These are phyloP conservation scores for Acanthopagrus latus DNA, from an alignment of 2,797 vertebrate genomes.

Conservation along the genomic window DNA sequence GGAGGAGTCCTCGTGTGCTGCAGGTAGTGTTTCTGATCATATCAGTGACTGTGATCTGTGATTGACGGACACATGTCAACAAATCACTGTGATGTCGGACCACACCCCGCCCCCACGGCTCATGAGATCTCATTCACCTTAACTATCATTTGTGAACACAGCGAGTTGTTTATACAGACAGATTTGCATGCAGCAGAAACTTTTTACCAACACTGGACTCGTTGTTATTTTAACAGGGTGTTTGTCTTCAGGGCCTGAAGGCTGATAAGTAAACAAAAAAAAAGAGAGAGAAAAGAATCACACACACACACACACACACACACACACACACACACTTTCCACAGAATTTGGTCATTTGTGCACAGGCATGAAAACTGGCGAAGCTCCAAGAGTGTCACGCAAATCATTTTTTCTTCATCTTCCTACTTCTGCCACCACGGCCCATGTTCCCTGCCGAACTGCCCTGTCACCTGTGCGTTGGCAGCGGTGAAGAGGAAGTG, in stretches of 20 bases:
- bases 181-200: slow-evolving; percentile 1
- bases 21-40: not conserved
- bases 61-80: too few relatives aligned
- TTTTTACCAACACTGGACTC: not conserved
- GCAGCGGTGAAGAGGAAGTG: not conserved
- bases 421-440: not conserved
- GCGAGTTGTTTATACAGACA: not conserved
- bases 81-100: not conserved
- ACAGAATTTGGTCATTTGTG: not conserved
- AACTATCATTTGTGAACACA: not conserved
- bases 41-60: not conserved
- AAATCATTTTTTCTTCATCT: not conserved
- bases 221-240: not conserved
- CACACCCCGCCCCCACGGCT: not conserved
- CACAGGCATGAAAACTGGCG: slow-evolving; percentile 1
- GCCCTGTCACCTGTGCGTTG: not conserved
- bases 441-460: not conserved
- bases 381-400: not conserved
- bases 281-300: not conserved
- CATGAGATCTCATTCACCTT: not conserved
- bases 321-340: not conserved
- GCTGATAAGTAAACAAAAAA: not conserved
- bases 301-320: not conserved
- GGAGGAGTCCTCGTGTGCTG: not conserved
- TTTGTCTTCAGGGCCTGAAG: not conserved